phyloP scores from a whole-genome alignment of 2,113 vertebrate genomes.

The Boleophthalmus pectinirostris region DNA sequence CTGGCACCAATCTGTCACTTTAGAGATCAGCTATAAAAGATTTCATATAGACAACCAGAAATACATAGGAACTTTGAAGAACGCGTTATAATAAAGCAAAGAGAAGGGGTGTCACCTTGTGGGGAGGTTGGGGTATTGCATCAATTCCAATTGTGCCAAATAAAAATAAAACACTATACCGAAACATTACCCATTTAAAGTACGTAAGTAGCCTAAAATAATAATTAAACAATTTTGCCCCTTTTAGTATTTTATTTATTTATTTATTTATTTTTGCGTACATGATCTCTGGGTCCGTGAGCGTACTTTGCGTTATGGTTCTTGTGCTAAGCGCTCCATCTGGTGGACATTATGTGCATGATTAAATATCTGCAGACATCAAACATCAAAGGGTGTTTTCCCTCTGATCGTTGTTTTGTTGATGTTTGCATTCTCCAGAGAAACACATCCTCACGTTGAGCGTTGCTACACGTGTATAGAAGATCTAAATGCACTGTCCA shows the following conservation, averaged over 20 bases:
- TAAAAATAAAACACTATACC: background rate
- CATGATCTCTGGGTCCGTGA: no score
- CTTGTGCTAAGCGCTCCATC: background rate
- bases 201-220: no score
- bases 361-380: background rate
- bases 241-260: no score
- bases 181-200: background rate
- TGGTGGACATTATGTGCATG: background rate
- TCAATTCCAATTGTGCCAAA: background rate
- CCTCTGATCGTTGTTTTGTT: background rate
- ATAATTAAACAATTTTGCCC: no score
- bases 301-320: background rate
- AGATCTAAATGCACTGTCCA: background rate
- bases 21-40: background rate
- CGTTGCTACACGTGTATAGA: no score
- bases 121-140: background rate
- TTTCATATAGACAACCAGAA: no score
- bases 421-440: background rate
- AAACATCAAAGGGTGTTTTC: slow-evolving; percentile 1
- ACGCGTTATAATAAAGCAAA: background rate
- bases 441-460: background rate
- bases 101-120: slow-evolving; percentile 3
- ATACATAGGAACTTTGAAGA: background rate
- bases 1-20: background rate
- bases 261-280: no score